Evolutionary conservation across 2,797 vertebrate species (phyloP).

Genomic region (Lithobates pipiens): DNA sequence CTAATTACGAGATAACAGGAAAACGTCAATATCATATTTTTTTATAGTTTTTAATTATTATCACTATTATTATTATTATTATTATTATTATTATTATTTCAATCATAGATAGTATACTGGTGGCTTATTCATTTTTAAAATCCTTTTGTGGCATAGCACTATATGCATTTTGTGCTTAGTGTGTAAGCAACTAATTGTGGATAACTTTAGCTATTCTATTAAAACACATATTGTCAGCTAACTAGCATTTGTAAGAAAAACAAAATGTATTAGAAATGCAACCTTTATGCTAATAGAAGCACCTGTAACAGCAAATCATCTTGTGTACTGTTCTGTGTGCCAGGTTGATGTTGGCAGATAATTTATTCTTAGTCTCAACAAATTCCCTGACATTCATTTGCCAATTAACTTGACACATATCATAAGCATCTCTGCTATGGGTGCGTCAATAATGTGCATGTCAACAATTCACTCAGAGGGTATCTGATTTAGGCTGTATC

Average conservation of each 20-base stretch:
- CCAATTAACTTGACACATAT: constrained; percentile 45
- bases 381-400: constrained; percentile 37
- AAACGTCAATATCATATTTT: too few relatives aligned
- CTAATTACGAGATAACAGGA: too few relatives aligned
- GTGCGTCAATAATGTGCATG: constrained; percentile 16
- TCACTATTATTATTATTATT: too few relatives aligned
- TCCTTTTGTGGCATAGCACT: not conserved
- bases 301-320: constrained; percentile 12
- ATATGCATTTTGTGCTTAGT: not conserved
- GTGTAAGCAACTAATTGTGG: not conserved
- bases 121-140: too few relatives aligned
- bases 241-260: not conserved
- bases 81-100: too few relatives aligned
- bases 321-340: not conserved
- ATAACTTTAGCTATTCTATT: not conserved
- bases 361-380: constrained; percentile 35
- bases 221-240: not conserved
- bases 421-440: constrained; percentile 17
- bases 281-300: not conserved
- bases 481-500: constrained; percentile 7
- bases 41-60: too few relatives aligned
- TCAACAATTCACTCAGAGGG: constrained; percentile 20
- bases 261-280: not conserved
- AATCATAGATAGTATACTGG: too few relatives aligned
- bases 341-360: constrained; percentile 16